Percentiles rank a stretch among this genome's conserved stretches.
phyloP scores from a whole-genome alignment of 1,140 invertebrate species.

The Ectropis grisescens region DNA sequence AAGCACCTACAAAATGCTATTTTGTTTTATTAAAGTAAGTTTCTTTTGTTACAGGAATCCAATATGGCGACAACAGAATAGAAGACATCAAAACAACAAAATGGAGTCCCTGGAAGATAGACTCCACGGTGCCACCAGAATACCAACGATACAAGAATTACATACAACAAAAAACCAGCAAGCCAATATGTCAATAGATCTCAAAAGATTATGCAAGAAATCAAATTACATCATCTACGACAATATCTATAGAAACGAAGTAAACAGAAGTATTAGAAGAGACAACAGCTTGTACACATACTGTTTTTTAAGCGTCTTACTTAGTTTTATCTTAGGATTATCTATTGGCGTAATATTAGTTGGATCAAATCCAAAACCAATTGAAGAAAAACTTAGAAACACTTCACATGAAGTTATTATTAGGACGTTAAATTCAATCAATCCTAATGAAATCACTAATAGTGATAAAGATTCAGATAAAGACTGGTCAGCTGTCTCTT shows the following conservation, averaged over 20 bases:
- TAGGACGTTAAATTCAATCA: too few species aligned
- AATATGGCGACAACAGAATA: too few species aligned
- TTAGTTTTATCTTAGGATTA: constrained; percentile 39
- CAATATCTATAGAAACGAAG: constrained; percentile 34
- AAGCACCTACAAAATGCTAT: too few species aligned
- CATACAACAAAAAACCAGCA: constrained; percentile 5
- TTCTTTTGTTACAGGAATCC: too few species aligned
- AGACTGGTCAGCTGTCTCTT: constrained; percentile 32
- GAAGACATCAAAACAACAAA: too few species aligned
- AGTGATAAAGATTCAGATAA: constrained; percentile 18
- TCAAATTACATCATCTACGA: constrained; percentile 28
- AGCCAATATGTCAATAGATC: constrained; percentile 13
- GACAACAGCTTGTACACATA: constrained; percentile 43
- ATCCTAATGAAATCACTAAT: too few species aligned
- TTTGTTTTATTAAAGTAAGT: too few species aligned
- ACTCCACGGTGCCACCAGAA: too few species aligned
- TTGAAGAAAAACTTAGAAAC: too few species aligned
- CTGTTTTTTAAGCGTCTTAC: constrained; percentile 33
- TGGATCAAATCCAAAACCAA: constrained; percentile 15
- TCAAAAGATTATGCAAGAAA: constrained; percentile 17
- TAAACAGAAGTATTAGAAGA: constrained; percentile 34
- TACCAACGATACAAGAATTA: constrained; percentile 1
- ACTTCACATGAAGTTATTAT: constrained; percentile 8
- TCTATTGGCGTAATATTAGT: constrained; percentile 39
- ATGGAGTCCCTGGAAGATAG: too few species aligned